Evolutionary conservation across 2,797 vertebrate genomes (phyloP).

Genomic region (Cossypha caffra): DNA sequence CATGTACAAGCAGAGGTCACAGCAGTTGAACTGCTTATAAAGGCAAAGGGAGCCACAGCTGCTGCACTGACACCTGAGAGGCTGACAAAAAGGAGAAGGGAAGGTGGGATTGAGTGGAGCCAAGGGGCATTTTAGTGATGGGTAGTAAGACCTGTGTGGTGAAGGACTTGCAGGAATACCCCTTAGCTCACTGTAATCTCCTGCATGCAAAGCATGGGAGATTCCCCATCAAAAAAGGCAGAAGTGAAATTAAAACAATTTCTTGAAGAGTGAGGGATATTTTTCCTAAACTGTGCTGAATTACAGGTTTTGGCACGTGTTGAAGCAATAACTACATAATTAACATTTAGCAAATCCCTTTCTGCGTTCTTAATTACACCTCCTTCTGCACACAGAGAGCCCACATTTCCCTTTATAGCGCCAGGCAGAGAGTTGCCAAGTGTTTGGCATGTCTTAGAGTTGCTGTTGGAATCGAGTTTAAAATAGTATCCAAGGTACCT

Average conservation of each 20-base stretch:
- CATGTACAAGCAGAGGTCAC: background rate
- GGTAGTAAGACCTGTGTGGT: background rate
- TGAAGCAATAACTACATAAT: constrained; percentile 66
- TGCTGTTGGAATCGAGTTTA: constrained; percentile 48
- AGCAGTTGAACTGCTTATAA: background rate
- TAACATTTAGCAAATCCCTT: constrained; percentile 72
- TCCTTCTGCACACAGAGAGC: constrained; percentile 41
- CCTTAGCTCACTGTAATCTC: background rate
- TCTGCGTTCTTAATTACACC: constrained; percentile 66
- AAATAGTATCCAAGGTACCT: constrained; percentile 54
- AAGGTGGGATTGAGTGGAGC: background rate
- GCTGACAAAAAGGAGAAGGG: background rate
- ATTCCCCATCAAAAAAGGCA: constrained; percentile 16
- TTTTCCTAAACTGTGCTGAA: constrained; percentile 55
- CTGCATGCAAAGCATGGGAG: background rate
- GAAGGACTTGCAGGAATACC: background rate
- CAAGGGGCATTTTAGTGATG: background rate
- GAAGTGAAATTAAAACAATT: constrained; percentile 41
- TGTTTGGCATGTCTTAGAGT: constrained; percentile 47
- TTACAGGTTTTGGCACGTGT: constrained; percentile 63
- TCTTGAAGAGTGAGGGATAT: constrained; percentile 13
- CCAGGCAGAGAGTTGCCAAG: constrained; percentile 57
- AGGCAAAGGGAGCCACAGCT: background rate
- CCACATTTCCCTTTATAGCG: constrained; percentile 68
- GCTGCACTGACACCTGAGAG: background rate